These are phyloP conservation scores for Caerostris extrusa DNA, from an alignment of 1,140 invertebrate genomes.

Conservation along the genomic window DNA sequence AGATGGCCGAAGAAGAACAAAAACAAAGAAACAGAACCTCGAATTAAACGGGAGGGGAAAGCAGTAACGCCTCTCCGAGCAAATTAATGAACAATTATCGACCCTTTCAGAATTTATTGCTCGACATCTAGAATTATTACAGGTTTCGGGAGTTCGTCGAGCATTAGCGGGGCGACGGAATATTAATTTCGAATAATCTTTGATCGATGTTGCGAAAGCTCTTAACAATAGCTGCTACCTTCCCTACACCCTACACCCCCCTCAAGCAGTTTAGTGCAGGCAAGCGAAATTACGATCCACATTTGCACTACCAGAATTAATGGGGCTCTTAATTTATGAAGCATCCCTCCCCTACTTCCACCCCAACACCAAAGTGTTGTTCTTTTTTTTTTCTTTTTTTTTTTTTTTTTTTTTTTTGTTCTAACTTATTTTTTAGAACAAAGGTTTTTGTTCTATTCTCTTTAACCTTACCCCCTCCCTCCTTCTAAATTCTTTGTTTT, in stretches of 20 bases:
- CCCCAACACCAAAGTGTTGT: too few species aligned
- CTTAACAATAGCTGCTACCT: neutral
- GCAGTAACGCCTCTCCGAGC: slow-evolving; percentile 66
- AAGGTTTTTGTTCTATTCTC: neutral
- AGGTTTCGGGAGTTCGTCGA: slow-evolving; percentile 53
- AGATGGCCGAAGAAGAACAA: neutral
- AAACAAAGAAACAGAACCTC: too few species aligned
- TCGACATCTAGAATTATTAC: slow-evolving; percentile 66
- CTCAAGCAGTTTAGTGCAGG: neutral
- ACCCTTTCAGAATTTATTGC: slow-evolving; percentile 73
- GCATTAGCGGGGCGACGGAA: slow-evolving; percentile 58
- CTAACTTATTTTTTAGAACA: neutral
- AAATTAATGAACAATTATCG: slow-evolving; percentile 77
- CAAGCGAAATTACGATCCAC: slow-evolving; percentile 23
- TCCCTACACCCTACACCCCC: neutral
- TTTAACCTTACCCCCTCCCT: neutral
- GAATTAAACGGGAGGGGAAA: neutral
- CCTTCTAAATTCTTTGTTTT: neutral
- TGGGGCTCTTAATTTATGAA: slow-evolving; percentile 63
- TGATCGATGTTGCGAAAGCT: slow-evolving; percentile 49
- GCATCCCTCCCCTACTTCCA: neutral
- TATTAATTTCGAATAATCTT: slow-evolving; percentile 76
- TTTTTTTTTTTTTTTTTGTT: slow-evolving; percentile 20
- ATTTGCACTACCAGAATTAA: slow-evolving; percentile 58
- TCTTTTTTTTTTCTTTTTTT: slow-evolving; percentile 35